Base-by-base conservation (phyloP, 2,888 invertebrate genomes). In the Andrena fulva region DNA sequence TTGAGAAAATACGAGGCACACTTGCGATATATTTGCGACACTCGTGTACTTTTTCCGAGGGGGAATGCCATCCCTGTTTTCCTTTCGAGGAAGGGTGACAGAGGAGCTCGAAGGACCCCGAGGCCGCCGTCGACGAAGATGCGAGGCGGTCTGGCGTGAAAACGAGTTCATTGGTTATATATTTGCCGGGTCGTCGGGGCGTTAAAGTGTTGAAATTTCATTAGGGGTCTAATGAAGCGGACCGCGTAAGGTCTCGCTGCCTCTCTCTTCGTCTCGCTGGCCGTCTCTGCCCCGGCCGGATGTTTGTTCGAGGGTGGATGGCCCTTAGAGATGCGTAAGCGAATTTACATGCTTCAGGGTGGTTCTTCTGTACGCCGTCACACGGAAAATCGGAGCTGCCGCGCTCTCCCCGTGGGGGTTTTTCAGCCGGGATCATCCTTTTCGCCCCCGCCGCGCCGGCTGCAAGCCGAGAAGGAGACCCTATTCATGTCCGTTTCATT, bases 131-230 rank as follows among this genome's bases (percentile, higher is more conserved):
- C 88, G 85, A 84, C 88, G 89, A 90, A 91, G 91, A 90, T 90
- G 87, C 86, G 85, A 79, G 81, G 85, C 87, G 82, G 82, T 86
- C 87, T 86, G 80, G 91, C 83, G 92, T 91, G 89, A 92, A 92
- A 92, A 92, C 87, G 92, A 92, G 92, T 93, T 93, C 92, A 93
- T 91, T 93, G 92, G 91, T 91, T 92, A 92, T 89, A 85, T 86
- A 83, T 88, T 89, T 89, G 87, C 85, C 89, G 83, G 90, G 87
- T 86, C 89, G 87, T 64, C 85, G 87, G 88, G 89, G 91, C 90
- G 90, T 92, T 92, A 92, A 92, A 92, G 92, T 92, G 91, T 90
- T 91, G 89, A 90, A 90, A 90, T 89, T 87, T 89, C 89, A 91
- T 91, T 91, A 91, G 82, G 86, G 87, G 82, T 84, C 84, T 91